These are phyloP conservation scores for Anolis carolinensis DNA, from an alignment of 2,113 vertebrate species.

Conservation along the genomic window DNA sequence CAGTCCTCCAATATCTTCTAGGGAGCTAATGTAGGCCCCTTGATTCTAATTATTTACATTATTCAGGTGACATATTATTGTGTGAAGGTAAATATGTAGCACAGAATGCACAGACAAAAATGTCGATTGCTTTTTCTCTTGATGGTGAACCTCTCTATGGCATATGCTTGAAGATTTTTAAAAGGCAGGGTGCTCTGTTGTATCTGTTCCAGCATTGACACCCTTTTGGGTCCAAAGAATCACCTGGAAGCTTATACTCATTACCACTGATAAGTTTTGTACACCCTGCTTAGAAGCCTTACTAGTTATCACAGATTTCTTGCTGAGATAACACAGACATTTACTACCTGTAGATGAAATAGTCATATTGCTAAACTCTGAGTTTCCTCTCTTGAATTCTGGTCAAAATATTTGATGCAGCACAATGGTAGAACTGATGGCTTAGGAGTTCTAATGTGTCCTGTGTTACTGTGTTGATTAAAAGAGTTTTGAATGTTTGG, in stretches of 20 bases:
- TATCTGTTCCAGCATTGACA: not conserved
- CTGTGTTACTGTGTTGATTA: not conserved
- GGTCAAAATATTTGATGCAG: not conserved
- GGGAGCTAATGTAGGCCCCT: no score
- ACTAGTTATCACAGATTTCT: not conserved
- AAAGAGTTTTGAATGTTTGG: not conserved
- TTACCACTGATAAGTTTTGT: not conserved
- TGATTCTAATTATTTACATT: no score
- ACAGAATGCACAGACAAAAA: no score
- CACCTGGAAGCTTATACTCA: not conserved
- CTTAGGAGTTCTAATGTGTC: no score
- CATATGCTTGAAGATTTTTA: not conserved
- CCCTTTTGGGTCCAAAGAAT: not conserved
- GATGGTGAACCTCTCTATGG: not conserved
- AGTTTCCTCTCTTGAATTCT: not conserved
- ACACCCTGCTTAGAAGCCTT: not conserved
- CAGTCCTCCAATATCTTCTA: no score
- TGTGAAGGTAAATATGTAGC: no score
- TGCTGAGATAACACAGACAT: not conserved
- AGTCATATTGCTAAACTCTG: not conserved
- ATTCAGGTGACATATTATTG: no score
- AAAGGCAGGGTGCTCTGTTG: not conserved
- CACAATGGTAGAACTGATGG: not conserved
- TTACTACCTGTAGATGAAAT: not conserved
- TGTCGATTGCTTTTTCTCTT: no score